Evolutionary conservation across 2,888 invertebrate genomes (phyloP), one percentile per base, ranked within the genome.

Genomic region (Drosophila algonquin): DNA sequence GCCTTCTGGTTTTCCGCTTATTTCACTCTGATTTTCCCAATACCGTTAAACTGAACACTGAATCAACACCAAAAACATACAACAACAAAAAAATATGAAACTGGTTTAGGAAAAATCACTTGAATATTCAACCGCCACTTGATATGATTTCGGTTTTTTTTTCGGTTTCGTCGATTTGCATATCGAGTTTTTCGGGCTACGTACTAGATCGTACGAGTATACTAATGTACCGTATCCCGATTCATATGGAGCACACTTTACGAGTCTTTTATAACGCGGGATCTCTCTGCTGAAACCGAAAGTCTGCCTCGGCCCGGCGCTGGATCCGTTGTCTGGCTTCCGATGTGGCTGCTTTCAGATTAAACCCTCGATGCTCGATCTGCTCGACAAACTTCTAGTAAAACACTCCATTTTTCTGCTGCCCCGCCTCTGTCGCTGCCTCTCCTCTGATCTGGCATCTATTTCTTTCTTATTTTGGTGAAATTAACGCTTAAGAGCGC

Each of bases 351-450:
- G 75, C 53, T 53, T 30, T 16, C 50, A 69, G 79, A 84, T 84
- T 87, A 69, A 81, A 55, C 57, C 71, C 68, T 32, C 50, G 47
- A 54, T 53, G 63, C 56, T 47, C 73, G 54, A 73, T 63, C 50
- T 74, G 70, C 71, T 62, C 63, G 69, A 69, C 65, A 83, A 70
- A 57, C 81, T 82, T 82, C 86, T 81, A 79, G 81, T 62, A 57
- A 57, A 56, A 35, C 8, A 67, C 8, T 63, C 63, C n/a, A n/a
- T n/a, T n/a, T 40, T n/a, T 40, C 14, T 14, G 14, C 14, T 14
- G 40, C 10, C 40, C 0, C 21, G 40, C 40, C 10, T 3, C 32
- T 10, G 32, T 30, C 40, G 63, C 73, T 73, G 57, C 57, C 76
- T 63, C 50, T 44, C 54, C 61, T 53, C 54, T 24, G 21, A 53